A percentile compares a stretch with the other conserved stretches of the same genome.
Evolutionary conservation across 2,888 invertebrate genomes (phyloP).

Genomic region (Elmis aenea): DNA sequence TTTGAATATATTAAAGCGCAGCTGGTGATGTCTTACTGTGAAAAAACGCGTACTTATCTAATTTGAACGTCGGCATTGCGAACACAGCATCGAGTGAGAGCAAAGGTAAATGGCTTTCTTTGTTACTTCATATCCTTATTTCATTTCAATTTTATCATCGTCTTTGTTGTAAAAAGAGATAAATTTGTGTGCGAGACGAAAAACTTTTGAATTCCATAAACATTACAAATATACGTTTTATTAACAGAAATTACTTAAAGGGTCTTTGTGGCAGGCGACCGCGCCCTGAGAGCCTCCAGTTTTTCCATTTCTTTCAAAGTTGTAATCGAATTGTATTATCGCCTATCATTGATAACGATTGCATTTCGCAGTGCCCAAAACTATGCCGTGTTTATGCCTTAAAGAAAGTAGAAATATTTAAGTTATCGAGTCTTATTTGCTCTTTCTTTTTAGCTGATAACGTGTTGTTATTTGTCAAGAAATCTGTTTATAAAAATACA

Average conservation of each 20-base stretch:
- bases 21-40: constrained; percentile 5
- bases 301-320: no score
- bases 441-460: constrained; percentile 5
- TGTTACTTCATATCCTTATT: constrained; percentile 47
- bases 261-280: no score
- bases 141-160: constrained; percentile 48
- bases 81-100: constrained; percentile 37
- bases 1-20: no score
- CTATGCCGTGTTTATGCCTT: no score
- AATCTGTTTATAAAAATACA: no score
- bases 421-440: constrained; percentile 7
- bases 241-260: no score
- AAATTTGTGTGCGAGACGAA: constrained; percentile 42
- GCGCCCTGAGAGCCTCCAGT: no score
- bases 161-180: constrained; percentile 49
- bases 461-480: neutral
- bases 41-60: constrained; percentile 9
- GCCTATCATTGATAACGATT: no score
- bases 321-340: no score
- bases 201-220: constrained; percentile 47
- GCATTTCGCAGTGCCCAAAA: no score
- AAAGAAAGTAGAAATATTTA: neutral
- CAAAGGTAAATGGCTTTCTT: constrained; percentile 46
- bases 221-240: no score
- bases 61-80: constrained; percentile 30